Conservation (phyloP, 2,888 invertebrate genomes). For the Trilocha varians region DNA sequence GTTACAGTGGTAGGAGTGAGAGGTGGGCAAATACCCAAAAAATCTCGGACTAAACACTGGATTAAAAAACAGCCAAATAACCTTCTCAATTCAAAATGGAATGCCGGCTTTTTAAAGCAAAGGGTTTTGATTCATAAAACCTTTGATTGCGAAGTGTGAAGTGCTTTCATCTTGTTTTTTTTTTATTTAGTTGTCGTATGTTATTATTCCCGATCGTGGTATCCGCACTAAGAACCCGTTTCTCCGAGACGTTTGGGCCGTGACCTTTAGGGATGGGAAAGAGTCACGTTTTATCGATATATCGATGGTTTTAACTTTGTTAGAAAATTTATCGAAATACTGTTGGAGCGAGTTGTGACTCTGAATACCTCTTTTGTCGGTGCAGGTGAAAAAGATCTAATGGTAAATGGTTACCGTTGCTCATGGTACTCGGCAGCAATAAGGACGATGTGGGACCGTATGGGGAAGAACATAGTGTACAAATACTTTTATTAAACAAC, state of each 20-base stretch:
- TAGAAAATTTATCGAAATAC: neutral
- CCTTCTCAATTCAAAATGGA: constrained; percentile 38
- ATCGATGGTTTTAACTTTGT: neutral
- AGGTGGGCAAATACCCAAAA: constrained; percentile 16
- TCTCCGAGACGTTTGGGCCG: constrained; percentile 55
- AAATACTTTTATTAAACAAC: no score
- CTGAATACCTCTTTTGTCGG: no score
- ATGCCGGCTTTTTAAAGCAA: constrained; percentile 20
- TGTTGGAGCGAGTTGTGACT: no score
- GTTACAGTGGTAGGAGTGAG: constrained; percentile 17
- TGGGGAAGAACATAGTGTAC: no score
- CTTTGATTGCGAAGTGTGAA: constrained; percentile 28
- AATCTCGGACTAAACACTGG: no score
- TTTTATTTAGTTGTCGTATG: constrained; percentile 35
- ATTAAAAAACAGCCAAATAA: constrained; percentile 29
- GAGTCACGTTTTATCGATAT: neutral
- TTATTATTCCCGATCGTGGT: constrained; percentile 49
- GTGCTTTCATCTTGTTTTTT: constrained; percentile 31
- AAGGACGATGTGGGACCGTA: no score
- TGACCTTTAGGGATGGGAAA: constrained; percentile 58
- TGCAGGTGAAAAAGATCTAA: no score
- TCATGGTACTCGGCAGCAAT: no score
- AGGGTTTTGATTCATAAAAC: constrained; percentile 21
- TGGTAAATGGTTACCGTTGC: no score
- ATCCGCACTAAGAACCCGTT: constrained; percentile 53